phyloP scores from a whole-genome alignment of 2,797 vertebrate genomes.

The Scomberomorus guttatus region DNA sequence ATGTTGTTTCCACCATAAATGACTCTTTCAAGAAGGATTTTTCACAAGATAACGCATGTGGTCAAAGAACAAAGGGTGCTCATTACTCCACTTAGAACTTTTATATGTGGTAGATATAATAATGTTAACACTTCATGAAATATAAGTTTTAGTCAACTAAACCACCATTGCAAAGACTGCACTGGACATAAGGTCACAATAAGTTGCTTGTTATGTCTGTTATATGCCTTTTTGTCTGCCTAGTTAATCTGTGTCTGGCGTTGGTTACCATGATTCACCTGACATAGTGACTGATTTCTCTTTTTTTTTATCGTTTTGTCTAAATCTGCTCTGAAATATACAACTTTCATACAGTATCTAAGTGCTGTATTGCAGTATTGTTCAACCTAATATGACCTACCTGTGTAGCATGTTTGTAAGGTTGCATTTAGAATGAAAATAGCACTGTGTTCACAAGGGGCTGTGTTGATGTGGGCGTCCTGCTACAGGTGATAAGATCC shows the following conservation, averaged over 20 bases:
- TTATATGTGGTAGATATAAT: not conserved
- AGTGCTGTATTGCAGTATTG: not conserved
- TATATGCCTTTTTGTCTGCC: too few species aligned
- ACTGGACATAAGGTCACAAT: not conserved
- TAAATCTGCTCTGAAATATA: not conserved
- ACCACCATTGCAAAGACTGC: not conserved
- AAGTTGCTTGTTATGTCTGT: not conserved
- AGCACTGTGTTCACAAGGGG: too few species aligned
- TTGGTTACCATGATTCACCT: not conserved
- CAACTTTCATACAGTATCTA: too few species aligned
- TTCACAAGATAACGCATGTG: slow-evolving; percentile 27
- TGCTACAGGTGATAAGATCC: too few species aligned
- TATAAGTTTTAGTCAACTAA: not conserved
- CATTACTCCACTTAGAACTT: slow-evolving; percentile 29
- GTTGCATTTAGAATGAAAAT: too few species aligned
- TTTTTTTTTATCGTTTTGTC: not conserved
- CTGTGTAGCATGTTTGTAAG: too few species aligned
- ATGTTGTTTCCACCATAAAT: slow-evolving; percentile 49
- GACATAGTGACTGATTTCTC: not conserved
- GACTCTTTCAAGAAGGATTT: slow-evolving; percentile 33
- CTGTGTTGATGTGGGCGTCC: too few species aligned
- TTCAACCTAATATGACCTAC: too few species aligned
- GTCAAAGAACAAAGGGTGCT: slow-evolving; percentile 17
- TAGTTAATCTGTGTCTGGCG: not conserved
- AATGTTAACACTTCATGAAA: slow-evolving; percentile 7